These are phyloP conservation scores for Menidia menidia DNA, from an alignment of 2,797 vertebrate species.

Conservation along the genomic window DNA sequence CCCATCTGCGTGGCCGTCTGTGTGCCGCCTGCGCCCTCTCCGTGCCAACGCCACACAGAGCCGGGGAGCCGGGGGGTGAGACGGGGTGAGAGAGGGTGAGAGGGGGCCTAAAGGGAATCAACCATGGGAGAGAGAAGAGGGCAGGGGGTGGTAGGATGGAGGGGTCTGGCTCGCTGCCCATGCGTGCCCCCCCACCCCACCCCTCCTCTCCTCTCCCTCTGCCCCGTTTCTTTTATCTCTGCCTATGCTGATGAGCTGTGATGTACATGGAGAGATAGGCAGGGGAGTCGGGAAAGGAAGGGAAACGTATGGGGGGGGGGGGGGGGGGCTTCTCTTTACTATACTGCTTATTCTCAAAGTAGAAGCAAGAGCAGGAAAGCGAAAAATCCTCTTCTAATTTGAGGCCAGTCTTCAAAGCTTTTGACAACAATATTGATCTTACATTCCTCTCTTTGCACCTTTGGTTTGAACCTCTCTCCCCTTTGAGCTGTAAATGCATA, in stretches of 20 bases:
- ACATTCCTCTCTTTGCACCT: background rate
- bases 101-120: slow-evolving; percentile 75
- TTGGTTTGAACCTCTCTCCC: slow-evolving; percentile 2
- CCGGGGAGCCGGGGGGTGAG: slow-evolving; percentile 60
- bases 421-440: background rate
- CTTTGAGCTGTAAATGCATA: slow-evolving; percentile 17
- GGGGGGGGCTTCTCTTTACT: slow-evolving; percentile 11
- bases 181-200: too few species aligned
- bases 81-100: slow-evolving; percentile 59
- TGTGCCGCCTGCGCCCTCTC: slow-evolving; percentile 83
- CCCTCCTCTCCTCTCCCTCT: slow-evolving; percentile 46
- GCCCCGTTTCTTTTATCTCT: slow-evolving; percentile 77
- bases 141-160: slow-evolving; percentile 70
- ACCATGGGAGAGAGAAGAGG: slow-evolving; percentile 77
- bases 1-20: slow-evolving; percentile 89
- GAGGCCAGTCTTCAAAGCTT: background rate
- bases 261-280: slow-evolving; percentile 63
- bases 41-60: slow-evolving; percentile 81
- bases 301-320: slow-evolving; percentile 16
- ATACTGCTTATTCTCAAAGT: slow-evolving; percentile 14
- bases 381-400: background rate
- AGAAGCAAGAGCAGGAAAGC: background rate
- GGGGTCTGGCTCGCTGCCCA: slow-evolving; percentile 75
- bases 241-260: slow-evolving; percentile 80
- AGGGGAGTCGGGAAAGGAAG: slow-evolving; percentile 47